phyloP scores from a whole-genome alignment of 2,888 invertebrate species.

The Sesia bembeciformis region DNA sequence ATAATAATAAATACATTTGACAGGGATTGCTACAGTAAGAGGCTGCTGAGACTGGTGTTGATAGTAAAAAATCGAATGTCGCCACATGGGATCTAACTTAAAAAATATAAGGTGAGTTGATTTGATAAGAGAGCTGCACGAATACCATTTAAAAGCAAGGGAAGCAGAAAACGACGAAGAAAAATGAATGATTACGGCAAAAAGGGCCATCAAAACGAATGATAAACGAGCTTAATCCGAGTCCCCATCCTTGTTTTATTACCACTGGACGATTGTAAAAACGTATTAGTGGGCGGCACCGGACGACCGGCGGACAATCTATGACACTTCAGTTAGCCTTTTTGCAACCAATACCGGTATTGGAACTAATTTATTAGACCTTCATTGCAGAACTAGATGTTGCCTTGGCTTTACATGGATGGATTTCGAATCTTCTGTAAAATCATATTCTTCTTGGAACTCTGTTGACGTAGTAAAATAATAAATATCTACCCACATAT shows the following conservation, averaged over 20 bases:
- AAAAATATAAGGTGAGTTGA: conserved; percentile 30
- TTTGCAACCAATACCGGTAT: conserved; percentile 47
- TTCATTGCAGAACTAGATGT: conserved; percentile 24
- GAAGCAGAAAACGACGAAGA: conserved; percentile 68
- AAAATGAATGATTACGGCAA: conserved; percentile 74
- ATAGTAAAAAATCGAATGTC: no score
- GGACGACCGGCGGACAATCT: conserved; percentile 22
- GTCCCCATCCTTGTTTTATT: conserved; percentile 70
- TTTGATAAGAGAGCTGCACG: conserved; percentile 48
- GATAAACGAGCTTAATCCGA: conserved; percentile 72
- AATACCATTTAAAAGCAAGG: conserved; percentile 65
- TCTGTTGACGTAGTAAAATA: no score
- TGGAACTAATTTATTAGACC: conserved; percentile 45
- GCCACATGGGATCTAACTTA: not conserved
- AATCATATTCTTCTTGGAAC: no score
- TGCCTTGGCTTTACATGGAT: not conserved
- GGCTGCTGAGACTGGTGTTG: no score
- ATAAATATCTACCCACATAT: no score
- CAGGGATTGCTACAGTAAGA: no score
- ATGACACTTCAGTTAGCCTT: conserved; percentile 56
- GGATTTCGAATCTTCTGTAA: not conserved
- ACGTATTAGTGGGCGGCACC: conserved; percentile 56
- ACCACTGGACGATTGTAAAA: conserved; percentile 69
- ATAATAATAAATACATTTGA: no score
- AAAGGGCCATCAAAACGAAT: conserved; percentile 73